A percentile compares a stretch with the other conserved stretches of the same genome.
These are phyloP conservation scores for Donacobius atricapilla DNA, from an alignment of 2,113 vertebrate species.

Conservation along the genomic window DNA sequence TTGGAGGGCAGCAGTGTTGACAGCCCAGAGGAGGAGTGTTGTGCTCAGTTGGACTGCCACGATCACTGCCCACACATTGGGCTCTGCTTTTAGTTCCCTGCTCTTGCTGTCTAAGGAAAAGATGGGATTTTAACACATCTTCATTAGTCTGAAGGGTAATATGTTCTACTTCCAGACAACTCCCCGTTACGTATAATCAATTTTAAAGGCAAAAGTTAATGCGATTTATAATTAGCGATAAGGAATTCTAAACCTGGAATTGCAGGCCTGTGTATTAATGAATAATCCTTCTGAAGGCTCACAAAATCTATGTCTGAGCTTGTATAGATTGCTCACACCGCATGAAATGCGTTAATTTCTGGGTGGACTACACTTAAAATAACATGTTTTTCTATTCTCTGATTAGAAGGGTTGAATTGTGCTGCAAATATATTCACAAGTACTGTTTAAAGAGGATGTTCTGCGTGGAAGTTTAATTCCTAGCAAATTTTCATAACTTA, in stretches of 20 bases:
- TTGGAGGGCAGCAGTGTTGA: neutral
- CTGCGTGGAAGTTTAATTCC: neutral
- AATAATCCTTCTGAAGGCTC: conserved; percentile 30
- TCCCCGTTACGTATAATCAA: neutral
- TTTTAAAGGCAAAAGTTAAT: conserved; percentile 63
- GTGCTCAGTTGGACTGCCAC: neutral
- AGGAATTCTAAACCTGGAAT: conserved; percentile 44
- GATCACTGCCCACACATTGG: neutral
- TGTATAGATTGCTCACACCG: neutral
- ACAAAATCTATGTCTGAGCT: neutral
- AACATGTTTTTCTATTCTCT: neutral
- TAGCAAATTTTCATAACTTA: conserved; percentile 34
- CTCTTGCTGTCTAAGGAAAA: neutral
- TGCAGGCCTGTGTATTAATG: conserved; percentile 15
- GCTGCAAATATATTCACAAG: neutral
- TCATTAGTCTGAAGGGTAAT: conserved; percentile 31
- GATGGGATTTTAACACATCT: conserved; percentile 20
- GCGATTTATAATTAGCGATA: conserved; percentile 34
- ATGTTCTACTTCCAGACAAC: conserved; percentile 29
- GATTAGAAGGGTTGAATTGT: neutral
- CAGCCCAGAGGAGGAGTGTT: neutral
- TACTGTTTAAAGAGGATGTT: neutral
- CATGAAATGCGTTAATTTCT: neutral
- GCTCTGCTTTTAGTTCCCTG: neutral
- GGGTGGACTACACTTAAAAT: conserved; percentile 12